Conservation (phyloP, 2,888 invertebrate species). For the Ptilodon capucinus region DNA sequence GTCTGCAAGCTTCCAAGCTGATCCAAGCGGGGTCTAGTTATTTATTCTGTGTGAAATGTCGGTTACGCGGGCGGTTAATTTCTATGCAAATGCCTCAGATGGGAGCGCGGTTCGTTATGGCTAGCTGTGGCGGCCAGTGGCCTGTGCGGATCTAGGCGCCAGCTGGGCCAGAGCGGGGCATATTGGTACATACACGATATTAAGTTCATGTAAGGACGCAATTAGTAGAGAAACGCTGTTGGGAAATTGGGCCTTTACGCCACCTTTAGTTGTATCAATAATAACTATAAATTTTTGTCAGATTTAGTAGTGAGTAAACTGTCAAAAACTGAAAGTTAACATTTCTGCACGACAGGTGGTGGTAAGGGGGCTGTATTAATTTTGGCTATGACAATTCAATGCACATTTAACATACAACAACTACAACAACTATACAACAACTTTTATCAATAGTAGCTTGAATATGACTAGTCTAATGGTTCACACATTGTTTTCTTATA, state of each 20-base stretch:
- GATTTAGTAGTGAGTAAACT: no score
- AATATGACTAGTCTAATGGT: no score
- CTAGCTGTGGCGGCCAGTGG: constrained; percentile 11
- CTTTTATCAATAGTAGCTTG: no score
- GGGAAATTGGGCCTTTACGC: not conserved
- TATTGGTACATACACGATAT: constrained; percentile 22
- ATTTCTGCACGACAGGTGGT: no score
- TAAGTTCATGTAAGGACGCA: constrained; percentile 25
- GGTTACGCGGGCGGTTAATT: constrained; percentile 67
- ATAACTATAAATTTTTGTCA: no score
- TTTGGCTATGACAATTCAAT: no score
- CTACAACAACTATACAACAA: no score
- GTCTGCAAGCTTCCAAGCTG: constrained; percentile 16
- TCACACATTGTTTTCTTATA: no score
- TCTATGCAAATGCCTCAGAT: constrained; percentile 71
- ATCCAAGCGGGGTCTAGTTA: constrained; percentile 45
- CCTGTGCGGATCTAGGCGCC: constrained; percentile 30
- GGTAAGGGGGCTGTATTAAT: no score
- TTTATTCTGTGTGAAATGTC: constrained; percentile 72
- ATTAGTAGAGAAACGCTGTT: constrained; percentile 12
- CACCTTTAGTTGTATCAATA: no score
- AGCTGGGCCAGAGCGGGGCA: constrained; percentile 24
- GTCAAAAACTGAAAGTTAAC: no score
- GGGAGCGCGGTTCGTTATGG: constrained; percentile 31
- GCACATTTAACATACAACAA: no score